These are phyloP conservation scores for Cinclus cinclus DNA, from an alignment of 2,113 vertebrate species.

Conservation along the genomic window DNA sequence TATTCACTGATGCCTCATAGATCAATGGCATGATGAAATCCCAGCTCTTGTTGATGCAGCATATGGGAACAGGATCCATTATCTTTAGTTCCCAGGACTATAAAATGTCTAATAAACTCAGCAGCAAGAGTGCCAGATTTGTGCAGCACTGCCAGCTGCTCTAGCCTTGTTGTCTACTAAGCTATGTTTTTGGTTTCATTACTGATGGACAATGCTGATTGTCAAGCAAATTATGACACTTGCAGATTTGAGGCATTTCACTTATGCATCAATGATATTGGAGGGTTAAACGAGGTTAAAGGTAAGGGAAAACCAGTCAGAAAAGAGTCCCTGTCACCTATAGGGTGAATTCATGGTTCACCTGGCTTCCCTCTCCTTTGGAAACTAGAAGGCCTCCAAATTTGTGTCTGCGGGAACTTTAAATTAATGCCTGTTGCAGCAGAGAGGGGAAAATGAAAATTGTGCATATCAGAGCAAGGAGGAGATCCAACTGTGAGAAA, in stretches of 20 bases:
- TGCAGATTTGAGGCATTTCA: background rate
- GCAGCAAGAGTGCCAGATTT: conserved; percentile 44
- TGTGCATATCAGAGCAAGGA: background rate
- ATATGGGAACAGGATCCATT: conserved; percentile 46
- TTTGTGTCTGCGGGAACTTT: background rate
- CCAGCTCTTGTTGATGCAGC: conserved; percentile 48
- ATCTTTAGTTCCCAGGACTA: conserved; percentile 66
- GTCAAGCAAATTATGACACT: background rate
- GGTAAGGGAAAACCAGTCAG: background rate
- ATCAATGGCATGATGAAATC: conserved; percentile 32
- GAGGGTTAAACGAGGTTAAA: background rate
- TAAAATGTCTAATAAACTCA: conserved; percentile 69
- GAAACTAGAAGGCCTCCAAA: background rate
- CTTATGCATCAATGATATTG: background rate
- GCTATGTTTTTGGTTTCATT: conserved; percentile 56
- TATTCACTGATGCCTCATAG: conserved; percentile 14
- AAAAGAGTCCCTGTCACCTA: background rate
- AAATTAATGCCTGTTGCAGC: background rate
- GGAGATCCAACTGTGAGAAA: background rate
- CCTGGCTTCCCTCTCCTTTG: background rate
- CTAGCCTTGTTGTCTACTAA: conserved; percentile 36
- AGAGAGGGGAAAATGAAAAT: background rate
- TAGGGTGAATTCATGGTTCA: background rate
- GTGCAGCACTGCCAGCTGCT: conserved; percentile 60
- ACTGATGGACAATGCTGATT: conserved; percentile 40